phyloP scores from a whole-genome alignment of 2,113 vertebrate genomes.

The Oncorhynchus mykiss region DNA sequence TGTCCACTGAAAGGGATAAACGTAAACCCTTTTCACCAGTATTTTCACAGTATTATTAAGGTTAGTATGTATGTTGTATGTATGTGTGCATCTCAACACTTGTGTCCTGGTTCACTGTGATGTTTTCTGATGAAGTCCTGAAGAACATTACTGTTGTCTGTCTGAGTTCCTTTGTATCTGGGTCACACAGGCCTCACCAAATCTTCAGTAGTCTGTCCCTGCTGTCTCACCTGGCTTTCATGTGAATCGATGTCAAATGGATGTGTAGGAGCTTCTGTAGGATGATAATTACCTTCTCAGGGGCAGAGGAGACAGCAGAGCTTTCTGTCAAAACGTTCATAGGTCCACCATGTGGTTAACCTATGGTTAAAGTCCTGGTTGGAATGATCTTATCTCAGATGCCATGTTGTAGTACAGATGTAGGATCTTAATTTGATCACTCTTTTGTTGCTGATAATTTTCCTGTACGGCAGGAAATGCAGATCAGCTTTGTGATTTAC shows the following conservation, averaged over 20 bases:
- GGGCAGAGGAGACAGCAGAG: neutral
- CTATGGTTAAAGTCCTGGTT: neutral
- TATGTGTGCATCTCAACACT: neutral
- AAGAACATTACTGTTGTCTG: neutral
- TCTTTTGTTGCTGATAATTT: too few species aligned
- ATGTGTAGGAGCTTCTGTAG: neutral
- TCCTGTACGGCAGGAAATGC: too few species aligned
- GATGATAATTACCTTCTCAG: neutral
- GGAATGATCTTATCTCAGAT: neutral
- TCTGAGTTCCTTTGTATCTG: constrained; percentile 7
- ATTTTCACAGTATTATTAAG: too few species aligned
- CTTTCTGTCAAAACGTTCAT: too few species aligned
- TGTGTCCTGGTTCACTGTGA: neutral
- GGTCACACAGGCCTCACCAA: neutral
- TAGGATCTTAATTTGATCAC: neutral
- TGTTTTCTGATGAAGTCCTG: neutral
- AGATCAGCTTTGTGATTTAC: too few species aligned
- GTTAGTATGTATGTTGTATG: too few species aligned
- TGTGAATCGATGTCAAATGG: constrained; percentile 3
- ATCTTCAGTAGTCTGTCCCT: neutral
- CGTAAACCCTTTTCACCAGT: too few species aligned
- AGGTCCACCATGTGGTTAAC: neutral
- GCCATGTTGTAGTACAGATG: neutral
- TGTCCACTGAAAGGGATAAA: neutral
- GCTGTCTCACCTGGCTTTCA: neutral